These are phyloP conservation scores for Chymomyza costata DNA, from an alignment of 1,140 invertebrate genomes.

Conservation along the genomic window DNA sequence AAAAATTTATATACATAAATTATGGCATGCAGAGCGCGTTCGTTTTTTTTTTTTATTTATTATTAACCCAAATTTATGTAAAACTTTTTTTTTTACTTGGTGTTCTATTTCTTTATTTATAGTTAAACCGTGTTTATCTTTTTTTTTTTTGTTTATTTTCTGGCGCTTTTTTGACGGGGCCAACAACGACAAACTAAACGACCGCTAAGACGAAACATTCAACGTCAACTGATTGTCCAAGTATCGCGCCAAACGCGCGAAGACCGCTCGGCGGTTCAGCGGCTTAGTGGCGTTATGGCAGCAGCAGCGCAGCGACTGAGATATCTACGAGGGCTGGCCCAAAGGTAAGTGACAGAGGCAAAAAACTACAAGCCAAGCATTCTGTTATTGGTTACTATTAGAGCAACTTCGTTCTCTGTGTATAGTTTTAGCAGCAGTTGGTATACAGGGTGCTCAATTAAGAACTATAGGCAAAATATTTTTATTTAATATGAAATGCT, in stretches of 20 bases:
- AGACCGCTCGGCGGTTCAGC: slow-evolving; percentile 47
- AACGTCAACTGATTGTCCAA: slow-evolving; percentile 73
- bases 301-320: slow-evolving; percentile 8
- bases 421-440: no score
- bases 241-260: slow-evolving; percentile 56
- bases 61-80: no score
- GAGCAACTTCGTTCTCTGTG: no score
- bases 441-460: no score
- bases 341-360: no score
- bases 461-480: no score
- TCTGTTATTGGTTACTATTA: no score
- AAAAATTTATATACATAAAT: background rate
- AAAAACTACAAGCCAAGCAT: no score
- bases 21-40: background rate
- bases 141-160: background rate
- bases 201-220: slow-evolving; percentile 71
- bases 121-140: background rate
- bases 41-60: background rate
- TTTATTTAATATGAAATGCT: no score
- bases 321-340: no score
- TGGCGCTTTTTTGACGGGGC: background rate
- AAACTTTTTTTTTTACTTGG: background rate
- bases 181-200: slow-evolving; percentile 47
- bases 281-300: slow-evolving; percentile 10
- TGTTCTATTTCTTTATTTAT: background rate